Base-by-base conservation (phyloP, 2,888 invertebrate species). In the Ophonus ardosiacus region DNA sequence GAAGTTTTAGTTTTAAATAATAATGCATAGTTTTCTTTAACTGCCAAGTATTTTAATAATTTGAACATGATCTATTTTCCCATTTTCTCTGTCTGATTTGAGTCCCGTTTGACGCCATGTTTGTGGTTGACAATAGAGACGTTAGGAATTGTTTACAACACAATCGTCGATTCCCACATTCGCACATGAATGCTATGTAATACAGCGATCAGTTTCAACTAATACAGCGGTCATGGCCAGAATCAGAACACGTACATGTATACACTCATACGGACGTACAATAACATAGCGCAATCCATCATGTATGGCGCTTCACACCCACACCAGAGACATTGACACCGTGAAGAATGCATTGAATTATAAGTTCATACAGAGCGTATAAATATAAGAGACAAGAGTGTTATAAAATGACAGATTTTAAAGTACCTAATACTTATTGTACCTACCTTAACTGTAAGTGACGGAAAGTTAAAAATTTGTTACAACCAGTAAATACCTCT, bases 291-390 rank as follows among this genome's bases (percentile, higher is more conserved):
- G 68, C 68, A 68, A 68, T 68, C 68, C 68, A 68, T 68, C 68
- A 68, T 68, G 68, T 68, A 31, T 24, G 68, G 78, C 78, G 78
- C 57, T 78, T n/a, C 79, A 79, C 79, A 40, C 79, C 79, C 24
- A 79, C 59, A 17, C 81, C 43, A 43, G 31, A 81, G 68, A 18
- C 81, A 81, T 81, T 81, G 65, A 81, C 81, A 81, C 81, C 65
- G 80, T 57, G 31, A 31, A 51, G 10, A 51, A 13, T 13, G 43
- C 43, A 78, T 78, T 51, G 78, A 78, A 78, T 78, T 51, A 57
- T 78, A 78, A 78, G 10, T 51, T 51, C 43, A 51, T 51, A 51
- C 10, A 7, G 43, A 13, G 13, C 31, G 10, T 51, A 51, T 51
- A 51, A 13, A 51, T 51, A 13, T 51, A 51, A n/a, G n/a, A n/a